These are phyloP conservation scores for Saxidomus purpurata DNA, from an alignment of 1,140 invertebrate genomes.

Conservation along the genomic window DNA sequence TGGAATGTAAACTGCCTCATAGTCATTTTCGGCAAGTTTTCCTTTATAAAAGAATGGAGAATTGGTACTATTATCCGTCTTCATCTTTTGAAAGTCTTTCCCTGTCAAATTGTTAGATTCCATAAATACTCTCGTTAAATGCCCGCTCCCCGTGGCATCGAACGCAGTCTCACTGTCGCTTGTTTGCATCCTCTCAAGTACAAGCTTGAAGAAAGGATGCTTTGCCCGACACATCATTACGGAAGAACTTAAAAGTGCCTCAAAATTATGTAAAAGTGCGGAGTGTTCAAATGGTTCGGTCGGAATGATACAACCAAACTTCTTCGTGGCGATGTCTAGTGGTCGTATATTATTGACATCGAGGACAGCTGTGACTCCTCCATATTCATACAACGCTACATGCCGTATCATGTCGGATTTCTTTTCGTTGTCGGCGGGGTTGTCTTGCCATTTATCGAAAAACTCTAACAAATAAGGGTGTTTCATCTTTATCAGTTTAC, in stretches of 20 bases:
- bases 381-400: constrained; percentile 20
- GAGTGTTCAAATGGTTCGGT: constrained; percentile 16
- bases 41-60: constrained; percentile 61
- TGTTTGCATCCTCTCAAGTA: not conserved
- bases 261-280: not conserved
- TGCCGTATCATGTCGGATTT: not conserved
- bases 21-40: constrained; percentile 23
- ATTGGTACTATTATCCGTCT: not conserved
- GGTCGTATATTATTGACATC: not conserved
- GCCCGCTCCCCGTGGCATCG: not conserved
- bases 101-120: constrained; percentile 61
- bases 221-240: not conserved
- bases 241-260: not conserved
- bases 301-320: constrained; percentile 15
- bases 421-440: not conserved
- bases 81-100: not conserved
- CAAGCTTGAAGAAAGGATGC: constrained; percentile 15
- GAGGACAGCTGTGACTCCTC: not conserved
- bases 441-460: not conserved
- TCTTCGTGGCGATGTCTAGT: constrained; percentile 18
- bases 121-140: constrained; percentile 62
- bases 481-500: not conserved
- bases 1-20: constrained; percentile 70
- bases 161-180: constrained; percentile 54
- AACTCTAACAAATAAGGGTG: constrained; percentile 18